phyloP scores from a whole-genome alignment of 92 coral and sea anemone genomes.

The Desmophyllum pertusum region DNA sequence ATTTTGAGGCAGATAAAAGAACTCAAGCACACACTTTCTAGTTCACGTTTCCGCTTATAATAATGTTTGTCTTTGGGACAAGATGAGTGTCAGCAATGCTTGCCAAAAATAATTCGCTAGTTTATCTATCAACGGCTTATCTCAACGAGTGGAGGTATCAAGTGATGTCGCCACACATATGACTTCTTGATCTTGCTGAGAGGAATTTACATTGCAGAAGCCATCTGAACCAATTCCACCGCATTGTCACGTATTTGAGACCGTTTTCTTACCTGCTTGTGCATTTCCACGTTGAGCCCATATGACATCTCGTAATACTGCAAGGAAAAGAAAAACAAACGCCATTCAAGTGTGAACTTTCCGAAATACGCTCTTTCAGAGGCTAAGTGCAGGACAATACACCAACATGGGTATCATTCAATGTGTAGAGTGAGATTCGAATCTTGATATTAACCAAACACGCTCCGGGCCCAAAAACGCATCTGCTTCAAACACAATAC shows the following conservation, averaged over 20 bases:
- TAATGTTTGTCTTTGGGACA: constrained; percentile 46
- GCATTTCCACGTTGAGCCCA: constrained; percentile 99
- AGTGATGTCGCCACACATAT: constrained; percentile 56
- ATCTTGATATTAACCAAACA: constrained; percentile 33
- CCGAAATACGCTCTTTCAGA: constrained; percentile 4
- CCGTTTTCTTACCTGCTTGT: constrained; percentile 80
- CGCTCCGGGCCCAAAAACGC: not conserved
- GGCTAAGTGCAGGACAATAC: not conserved
- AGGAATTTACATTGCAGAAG: constrained; percentile 64
- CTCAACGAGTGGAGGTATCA: constrained; percentile 65
- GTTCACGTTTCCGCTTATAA: constrained; percentile 77
- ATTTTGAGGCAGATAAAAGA: constrained; percentile 68
- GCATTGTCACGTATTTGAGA: constrained; percentile 52
- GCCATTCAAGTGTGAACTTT: constrained; percentile 56
- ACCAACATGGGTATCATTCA: constrained; percentile 10
- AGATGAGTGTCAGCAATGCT: constrained; percentile 56
- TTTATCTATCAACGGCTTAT: constrained; percentile 74
- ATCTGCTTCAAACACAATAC: constrained; percentile 35
- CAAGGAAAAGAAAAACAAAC: constrained; percentile 55
- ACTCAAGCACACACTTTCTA: constrained; percentile 50
- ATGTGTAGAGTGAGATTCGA: constrained; percentile 22
- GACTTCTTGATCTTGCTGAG: constrained; percentile 73
- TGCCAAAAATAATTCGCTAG: constrained; percentile 79
- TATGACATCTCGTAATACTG: constrained; percentile 99
- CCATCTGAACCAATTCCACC: constrained; percentile 48